These are phyloP conservation scores for Thera obeliscata DNA, from an alignment of 2,888 invertebrate species.

Conservation along the genomic window DNA sequence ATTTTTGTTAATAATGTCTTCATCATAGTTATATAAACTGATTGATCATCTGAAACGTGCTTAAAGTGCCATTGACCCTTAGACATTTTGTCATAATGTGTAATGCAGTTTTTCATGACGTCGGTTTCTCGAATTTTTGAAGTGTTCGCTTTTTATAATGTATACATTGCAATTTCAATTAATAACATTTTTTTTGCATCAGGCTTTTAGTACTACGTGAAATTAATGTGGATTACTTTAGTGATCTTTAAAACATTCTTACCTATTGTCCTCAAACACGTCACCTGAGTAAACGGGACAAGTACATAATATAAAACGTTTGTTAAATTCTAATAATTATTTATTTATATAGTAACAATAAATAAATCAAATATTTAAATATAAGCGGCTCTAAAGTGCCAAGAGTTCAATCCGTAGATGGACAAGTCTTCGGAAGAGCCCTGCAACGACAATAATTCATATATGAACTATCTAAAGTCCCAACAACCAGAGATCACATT, in stretches of 20 bases:
- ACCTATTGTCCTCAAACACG: slow-evolving; percentile 18
- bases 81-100: neutral
- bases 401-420: slow-evolving; percentile 37
- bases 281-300: slow-evolving; percentile 17
- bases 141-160: too few relatives aligned
- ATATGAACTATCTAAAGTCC: neutral
- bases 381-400: slow-evolving; percentile 42
- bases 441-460: slow-evolving; percentile 33
- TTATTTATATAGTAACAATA: slow-evolving; percentile 3
- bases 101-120: too few relatives aligned
- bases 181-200: neutral
- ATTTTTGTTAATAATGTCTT: too few relatives aligned
- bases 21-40: too few relatives aligned
- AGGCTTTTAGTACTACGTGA: neutral
- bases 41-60: too few relatives aligned
- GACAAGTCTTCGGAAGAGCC: slow-evolving; percentile 38
- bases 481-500: neutral
- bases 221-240: slow-evolving; percentile 2
- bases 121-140: too few relatives aligned
- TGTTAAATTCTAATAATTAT: neutral
- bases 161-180: too few relatives aligned
- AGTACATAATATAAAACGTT: slow-evolving; percentile 2
- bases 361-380: slow-evolving; percentile 10
- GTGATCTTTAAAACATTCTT: slow-evolving; percentile 14
- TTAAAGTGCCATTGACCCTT: too few relatives aligned